Conservation (phyloP, 2,888 invertebrate species). For the Diplazon laetatorius region DNA sequence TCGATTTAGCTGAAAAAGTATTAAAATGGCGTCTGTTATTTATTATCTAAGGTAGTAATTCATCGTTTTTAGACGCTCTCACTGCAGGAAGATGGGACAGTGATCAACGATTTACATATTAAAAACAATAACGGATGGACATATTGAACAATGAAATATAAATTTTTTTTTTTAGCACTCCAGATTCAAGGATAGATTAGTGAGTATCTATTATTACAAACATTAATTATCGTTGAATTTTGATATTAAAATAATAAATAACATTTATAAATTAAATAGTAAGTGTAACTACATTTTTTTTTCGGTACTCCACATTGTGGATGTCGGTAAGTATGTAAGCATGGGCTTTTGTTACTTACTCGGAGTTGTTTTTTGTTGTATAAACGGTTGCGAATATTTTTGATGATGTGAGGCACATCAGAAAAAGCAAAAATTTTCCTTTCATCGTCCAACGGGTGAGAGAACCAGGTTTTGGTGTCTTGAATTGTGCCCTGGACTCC, state of each 20-base stretch:
- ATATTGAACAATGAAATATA: too few species aligned
- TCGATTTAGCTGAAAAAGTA: background rate
- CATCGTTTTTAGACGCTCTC: too few species aligned
- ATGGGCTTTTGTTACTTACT: background rate
- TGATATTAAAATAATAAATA: conserved; percentile 6
- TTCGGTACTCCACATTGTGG: too few species aligned
- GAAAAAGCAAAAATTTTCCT: conserved; percentile 19
- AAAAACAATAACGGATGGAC: too few species aligned
- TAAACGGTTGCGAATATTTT: conserved; percentile 5
- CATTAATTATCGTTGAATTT: too few species aligned
- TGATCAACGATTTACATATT: too few species aligned
- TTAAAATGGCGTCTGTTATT: background rate
- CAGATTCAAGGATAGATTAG: too few species aligned
- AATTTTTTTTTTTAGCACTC: too few species aligned
- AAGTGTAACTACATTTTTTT: background rate
- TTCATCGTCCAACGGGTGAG: conserved; percentile 8
- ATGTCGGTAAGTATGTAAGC: too few species aligned
- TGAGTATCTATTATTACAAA: too few species aligned
- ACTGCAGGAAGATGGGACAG: too few species aligned
- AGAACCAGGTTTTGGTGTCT: conserved; percentile 16
- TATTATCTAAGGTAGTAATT: background rate
- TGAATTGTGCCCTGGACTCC: conserved; percentile 1
- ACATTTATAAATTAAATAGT: too few species aligned
- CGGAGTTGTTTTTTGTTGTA: conserved; percentile 11
- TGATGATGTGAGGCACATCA: conserved; percentile 9